Evolutionary conservation across 2,888 invertebrate species (phyloP).

Genomic region (Resseliella maxima): DNA sequence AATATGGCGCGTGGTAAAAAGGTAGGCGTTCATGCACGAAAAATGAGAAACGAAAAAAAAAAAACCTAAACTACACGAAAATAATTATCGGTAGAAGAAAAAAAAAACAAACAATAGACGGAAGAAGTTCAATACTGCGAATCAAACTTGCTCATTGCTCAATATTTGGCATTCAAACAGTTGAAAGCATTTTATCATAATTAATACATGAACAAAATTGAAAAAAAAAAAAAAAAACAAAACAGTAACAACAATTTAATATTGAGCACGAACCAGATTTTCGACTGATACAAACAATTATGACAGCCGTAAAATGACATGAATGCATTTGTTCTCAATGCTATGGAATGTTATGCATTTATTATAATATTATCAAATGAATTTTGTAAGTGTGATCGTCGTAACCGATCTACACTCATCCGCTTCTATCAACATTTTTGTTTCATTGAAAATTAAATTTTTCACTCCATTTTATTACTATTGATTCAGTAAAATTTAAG

Average conservation of each 20-base stretch:
- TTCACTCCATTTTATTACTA: no score
- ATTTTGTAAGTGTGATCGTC: neutral
- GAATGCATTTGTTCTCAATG: neutral
- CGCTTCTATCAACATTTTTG: neutral
- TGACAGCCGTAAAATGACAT: neutral
- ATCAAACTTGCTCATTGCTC: no score
- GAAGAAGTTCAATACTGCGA: neutral
- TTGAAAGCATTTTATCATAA: no score
- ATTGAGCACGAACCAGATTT: neutral
- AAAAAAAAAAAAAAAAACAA: no score
- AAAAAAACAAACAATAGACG: neutral
- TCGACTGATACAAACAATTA: conserved; percentile 4
- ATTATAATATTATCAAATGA: neutral
- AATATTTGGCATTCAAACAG: no score
- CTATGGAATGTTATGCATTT: neutral
- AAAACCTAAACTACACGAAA: no score
- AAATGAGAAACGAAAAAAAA: neutral
- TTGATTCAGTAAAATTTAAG: no score
- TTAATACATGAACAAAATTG: no score
- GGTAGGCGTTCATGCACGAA: neutral
- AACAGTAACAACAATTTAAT: neutral
- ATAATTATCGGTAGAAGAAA: neutral
- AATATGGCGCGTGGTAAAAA: conserved; percentile 1
- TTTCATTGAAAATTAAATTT: no score
- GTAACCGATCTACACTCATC: neutral